Evolutionary conservation across 2,797 vertebrate species (phyloP).

Genomic region (Rhadinocentrus ornatus): DNA sequence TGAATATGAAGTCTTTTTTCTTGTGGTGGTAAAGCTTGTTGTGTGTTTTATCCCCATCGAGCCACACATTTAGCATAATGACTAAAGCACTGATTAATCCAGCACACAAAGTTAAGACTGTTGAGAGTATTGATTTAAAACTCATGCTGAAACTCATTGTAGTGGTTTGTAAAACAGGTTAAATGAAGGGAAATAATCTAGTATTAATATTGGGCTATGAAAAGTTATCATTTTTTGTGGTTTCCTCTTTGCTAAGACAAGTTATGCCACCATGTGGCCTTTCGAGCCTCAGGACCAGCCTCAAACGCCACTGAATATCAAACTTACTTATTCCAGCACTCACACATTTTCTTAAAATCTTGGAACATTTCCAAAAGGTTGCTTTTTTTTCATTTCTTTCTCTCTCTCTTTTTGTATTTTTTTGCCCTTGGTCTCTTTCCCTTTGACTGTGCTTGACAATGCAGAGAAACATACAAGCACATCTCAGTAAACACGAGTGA

Average conservation of each 20-base stretch:
- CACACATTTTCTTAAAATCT: conserved; percentile 64
- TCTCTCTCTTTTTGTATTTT: conserved; percentile 56
- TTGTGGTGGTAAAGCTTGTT: neutral
- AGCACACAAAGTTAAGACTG: neutral
- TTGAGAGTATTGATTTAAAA: conserved; percentile 1
- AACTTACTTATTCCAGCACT: conserved; percentile 53
- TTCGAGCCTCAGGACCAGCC: conserved; percentile 35
- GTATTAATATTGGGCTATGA: neutral
- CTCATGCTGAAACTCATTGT: neutral
- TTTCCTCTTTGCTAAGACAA: neutral
- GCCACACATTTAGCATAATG: neutral
- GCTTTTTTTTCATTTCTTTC: conserved; percentile 56
- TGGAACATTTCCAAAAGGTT: conserved; percentile 71
- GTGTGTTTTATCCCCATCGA: neutral
- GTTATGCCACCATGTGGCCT: conserved; percentile 42
- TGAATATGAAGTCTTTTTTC: neutral
- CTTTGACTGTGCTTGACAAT: conserved; percentile 72
- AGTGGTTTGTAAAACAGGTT: neutral
- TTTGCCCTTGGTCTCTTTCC: conserved; percentile 68
- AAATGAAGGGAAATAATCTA: neutral
- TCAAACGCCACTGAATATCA: conserved; percentile 50
- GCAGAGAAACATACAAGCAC: conserved; percentile 67
- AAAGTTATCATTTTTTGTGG: conserved; percentile 5
- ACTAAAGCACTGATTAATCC: neutral
- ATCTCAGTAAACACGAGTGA: conserved; percentile 74